Conservation (phyloP, 2,888 invertebrate genomes). For the Griposia aprilina region DNA sequence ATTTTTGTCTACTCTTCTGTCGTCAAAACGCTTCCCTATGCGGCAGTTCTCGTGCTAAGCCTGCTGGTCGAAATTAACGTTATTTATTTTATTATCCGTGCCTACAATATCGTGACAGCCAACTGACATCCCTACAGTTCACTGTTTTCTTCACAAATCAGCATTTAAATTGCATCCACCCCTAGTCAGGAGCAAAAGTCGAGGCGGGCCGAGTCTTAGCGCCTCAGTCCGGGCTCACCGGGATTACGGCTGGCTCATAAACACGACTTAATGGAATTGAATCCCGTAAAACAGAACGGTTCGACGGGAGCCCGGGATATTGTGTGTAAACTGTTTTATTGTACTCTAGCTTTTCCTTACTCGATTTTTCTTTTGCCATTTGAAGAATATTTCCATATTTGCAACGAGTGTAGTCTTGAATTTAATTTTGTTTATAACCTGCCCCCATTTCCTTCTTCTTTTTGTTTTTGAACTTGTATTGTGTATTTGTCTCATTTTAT, state of each 20-base stretch:
- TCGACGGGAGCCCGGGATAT: conserved; percentile 62
- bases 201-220: conserved; percentile 53
- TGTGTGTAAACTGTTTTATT: conserved; percentile 66
- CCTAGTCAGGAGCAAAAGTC: conserved; percentile 60
- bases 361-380: neutral
- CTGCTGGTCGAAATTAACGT: neutral
- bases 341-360: conserved; percentile 20
- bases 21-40: too few relatives aligned
- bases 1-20: too few relatives aligned
- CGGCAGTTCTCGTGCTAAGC: neutral
- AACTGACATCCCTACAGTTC: neutral
- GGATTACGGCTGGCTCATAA: conserved; percentile 78
- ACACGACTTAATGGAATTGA: conserved; percentile 83
- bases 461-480: neutral
- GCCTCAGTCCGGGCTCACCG: conserved; percentile 58
- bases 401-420: neutral
- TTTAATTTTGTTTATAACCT: neutral
- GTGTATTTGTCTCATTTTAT: neutral
- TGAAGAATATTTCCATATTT: neutral
- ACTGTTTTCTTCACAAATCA: conserved; percentile 39
- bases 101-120: neutral
- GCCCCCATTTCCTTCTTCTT: neutral
- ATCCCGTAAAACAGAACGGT: conserved; percentile 81
- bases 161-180: conserved; percentile 62
- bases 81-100: neutral